A percentile compares a stretch with the other conserved stretches of the same genome.
Evolutionary conservation across 2,113 vertebrate genomes (phyloP).

Genomic region (Neotoma lepida): DNA sequence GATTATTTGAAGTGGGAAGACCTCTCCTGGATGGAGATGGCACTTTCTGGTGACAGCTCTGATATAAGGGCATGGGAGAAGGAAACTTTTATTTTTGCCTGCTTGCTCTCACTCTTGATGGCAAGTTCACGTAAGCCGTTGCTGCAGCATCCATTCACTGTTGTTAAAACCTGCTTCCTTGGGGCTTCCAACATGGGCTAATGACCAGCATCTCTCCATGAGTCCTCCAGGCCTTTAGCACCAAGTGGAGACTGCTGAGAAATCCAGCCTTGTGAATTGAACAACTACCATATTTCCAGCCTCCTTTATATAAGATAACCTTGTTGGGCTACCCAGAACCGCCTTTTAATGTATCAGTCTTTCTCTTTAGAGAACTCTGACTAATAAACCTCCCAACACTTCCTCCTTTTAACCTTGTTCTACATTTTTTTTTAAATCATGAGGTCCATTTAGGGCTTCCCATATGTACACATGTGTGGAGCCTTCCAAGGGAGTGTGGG

Average conservation of each 20-base stretch:
- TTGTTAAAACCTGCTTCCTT: background rate
- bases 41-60: background rate
- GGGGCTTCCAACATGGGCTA: background rate
- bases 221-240: background rate
- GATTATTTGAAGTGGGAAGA: background rate
- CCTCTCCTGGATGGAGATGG: background rate
- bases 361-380: background rate
- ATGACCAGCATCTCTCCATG: background rate
- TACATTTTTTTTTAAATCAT: background rate
- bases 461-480: background rate
- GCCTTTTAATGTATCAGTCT: background rate
- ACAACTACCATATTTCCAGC: background rate
- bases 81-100: background rate
- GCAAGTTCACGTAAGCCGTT: fast-evolving
- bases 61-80: background rate
- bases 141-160: background rate
- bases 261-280: background rate
- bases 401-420: background rate
- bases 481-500: background rate
- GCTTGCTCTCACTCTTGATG: background rate
- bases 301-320: no score
- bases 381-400: background rate
- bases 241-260: background rate
- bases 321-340: background rate
- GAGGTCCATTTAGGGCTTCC: background rate